Evolutionary conservation across 2,797 vertebrate species (phyloP).

Genomic region (Luscinia luscinia): DNA sequence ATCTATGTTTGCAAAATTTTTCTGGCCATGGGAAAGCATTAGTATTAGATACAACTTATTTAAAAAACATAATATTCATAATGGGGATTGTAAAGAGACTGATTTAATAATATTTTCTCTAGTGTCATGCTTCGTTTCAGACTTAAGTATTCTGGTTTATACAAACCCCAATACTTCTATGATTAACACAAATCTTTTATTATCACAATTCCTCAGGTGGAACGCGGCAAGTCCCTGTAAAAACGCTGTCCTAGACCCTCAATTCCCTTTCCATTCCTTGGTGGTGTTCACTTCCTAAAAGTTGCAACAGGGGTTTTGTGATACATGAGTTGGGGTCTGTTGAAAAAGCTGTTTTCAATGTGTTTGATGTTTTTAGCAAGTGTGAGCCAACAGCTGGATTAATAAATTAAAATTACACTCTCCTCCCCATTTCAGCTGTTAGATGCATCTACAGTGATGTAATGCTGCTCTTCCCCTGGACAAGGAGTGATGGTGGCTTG

Average conservation of each 20-base stretch:
- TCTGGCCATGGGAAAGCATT: too few relatives aligned
- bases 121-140: too few relatives aligned
- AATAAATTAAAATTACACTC: neutral
- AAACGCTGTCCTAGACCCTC: fast-evolving
- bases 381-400: neutral
- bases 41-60: too few relatives aligned
- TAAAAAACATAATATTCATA: too few relatives aligned
- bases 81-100: too few relatives aligned
- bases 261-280: fast-evolving
- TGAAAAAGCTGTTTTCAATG: fast-evolving
- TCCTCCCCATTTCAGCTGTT: neutral
- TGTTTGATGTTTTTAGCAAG: neutral
- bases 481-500: neutral
- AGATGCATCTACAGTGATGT: neutral
- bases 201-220: neutral
- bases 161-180: too few relatives aligned
- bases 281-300: fast-evolving
- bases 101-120: too few relatives aligned
- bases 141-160: too few relatives aligned
- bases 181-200: too few relatives aligned
- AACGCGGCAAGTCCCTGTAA: fast-evolving
- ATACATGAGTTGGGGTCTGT: neutral
- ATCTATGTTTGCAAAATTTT: too few relatives aligned
- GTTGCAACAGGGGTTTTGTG: neutral
- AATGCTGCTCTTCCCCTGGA: neutral